phyloP scores from a whole-genome alignment of 2,888 invertebrate species.

The Thereva nobilitata region DNA sequence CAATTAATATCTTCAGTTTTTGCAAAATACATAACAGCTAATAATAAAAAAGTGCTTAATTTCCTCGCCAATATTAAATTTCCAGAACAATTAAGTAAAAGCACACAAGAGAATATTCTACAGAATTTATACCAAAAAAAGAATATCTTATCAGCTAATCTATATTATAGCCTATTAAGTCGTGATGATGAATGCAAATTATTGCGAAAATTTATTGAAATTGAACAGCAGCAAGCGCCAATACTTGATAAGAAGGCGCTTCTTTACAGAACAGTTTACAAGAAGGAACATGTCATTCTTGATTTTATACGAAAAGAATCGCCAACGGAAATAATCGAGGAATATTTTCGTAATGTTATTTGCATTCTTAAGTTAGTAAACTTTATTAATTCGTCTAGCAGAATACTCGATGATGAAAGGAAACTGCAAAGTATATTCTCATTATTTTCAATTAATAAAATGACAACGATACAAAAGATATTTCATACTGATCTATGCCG shows the following conservation, averaged over 20 bases:
- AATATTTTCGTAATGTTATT: constrained; percentile 5
- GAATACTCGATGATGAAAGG: constrained; percentile 7
- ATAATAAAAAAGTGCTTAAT: too few species aligned
- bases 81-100: too few species aligned
- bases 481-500: constrained; percentile 27
- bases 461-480: constrained; percentile 9
- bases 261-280: constrained; percentile 11
- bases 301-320: neutral
- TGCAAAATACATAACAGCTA: too few species aligned
- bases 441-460: neutral
- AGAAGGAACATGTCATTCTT: constrained; percentile 20
- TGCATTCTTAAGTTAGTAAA: constrained; percentile 25
- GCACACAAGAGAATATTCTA: too few species aligned
- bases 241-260: constrained; percentile 20
- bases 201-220: constrained; percentile 1
- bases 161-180: constrained; percentile 23
- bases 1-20: too few species aligned
- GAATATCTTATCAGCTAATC: too few species aligned
- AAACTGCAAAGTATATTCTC: constrained; percentile 1
- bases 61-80: too few species aligned
- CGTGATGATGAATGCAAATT: neutral
- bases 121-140: too few species aligned
- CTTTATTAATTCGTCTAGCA: constrained; percentile 13
- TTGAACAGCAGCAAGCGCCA: constrained; percentile 3
- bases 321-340: neutral